A percentile compares a stretch with the other conserved stretches of the same genome.
phyloP scores from a whole-genome alignment of 30 jellyfish, hydroid and myxozoan species.

The Nemopilema nomurai region DNA sequence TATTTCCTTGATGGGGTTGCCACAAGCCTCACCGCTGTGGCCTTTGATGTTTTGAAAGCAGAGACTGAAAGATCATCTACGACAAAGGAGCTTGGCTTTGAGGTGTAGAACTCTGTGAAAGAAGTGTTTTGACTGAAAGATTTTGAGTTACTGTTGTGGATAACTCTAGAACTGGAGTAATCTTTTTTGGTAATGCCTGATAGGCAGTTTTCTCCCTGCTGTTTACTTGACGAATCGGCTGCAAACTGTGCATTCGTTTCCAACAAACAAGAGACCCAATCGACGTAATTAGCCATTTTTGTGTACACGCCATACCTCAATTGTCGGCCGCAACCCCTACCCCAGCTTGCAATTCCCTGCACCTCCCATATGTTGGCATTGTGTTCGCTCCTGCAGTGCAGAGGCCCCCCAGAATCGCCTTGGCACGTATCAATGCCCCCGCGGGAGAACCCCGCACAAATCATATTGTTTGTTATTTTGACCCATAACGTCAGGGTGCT shows the following conservation, averaged over 20 bases:
- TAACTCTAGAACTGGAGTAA: not conserved
- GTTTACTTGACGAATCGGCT: not conserved
- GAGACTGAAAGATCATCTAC: not conserved
- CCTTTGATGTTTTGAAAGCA: not conserved
- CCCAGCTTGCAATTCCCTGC: slow-evolving; percentile 94
- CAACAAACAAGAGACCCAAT: slow-evolving; percentile 44
- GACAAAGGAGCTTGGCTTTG: not conserved
- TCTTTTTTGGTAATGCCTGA: not conserved
- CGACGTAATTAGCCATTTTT: slow-evolving; percentile 51
- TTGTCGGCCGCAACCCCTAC: slow-evolving; percentile 90
- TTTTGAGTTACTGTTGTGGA: not conserved
- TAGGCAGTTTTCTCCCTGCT: not conserved
- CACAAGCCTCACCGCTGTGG: not conserved
- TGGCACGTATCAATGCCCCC: slow-evolving; percentile 78
- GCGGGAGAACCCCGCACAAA: slow-evolving; percentile 89
- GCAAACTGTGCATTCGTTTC: not conserved
- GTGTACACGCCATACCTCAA: slow-evolving; percentile 86
- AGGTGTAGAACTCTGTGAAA: not conserved
- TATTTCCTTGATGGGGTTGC: not conserved
- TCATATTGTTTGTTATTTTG: no score
- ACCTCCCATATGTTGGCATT: slow-evolving; percentile 54
- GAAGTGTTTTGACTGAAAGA: not conserved
- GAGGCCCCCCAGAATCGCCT: slow-evolving; percentile 98
- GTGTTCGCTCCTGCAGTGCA: slow-evolving; percentile 57
- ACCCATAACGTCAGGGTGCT: slow-evolving; percentile 49